Conservation (phyloP, 2,113 vertebrate species). For the Hucho hucho region DNA sequence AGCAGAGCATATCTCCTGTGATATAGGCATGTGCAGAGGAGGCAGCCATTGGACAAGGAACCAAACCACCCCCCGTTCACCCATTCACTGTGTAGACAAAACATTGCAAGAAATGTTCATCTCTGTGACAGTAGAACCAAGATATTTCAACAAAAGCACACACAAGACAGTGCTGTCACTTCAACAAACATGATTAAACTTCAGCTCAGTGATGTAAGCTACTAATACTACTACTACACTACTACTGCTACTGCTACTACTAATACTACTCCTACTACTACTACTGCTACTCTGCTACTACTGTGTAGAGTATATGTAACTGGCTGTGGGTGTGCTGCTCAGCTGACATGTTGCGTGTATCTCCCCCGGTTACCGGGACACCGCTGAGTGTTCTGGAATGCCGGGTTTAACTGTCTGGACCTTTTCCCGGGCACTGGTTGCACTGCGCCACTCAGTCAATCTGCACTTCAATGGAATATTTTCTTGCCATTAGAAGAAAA, state of each 20-base stretch:
- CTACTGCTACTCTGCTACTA: too few relatives aligned
- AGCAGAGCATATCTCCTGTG: conserved; percentile 46
- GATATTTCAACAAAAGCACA: too few relatives aligned
- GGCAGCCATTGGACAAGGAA: conserved; percentile 58
- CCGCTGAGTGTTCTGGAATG: conserved; percentile 36
- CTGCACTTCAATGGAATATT: conserved; percentile 73
- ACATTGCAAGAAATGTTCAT: too few relatives aligned
- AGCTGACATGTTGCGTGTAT: conserved; percentile 45
- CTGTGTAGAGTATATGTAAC: background rate
- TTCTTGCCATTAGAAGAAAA: conserved; percentile 71
- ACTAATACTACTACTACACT: too few relatives aligned
- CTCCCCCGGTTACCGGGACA: conserved; percentile 48
- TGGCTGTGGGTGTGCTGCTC: conserved; percentile 32
- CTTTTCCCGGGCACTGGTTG: conserved; percentile 54
- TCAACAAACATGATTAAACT: too few relatives aligned
- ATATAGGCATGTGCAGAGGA: conserved; percentile 42
- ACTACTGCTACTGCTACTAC: too few relatives aligned
- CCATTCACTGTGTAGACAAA: background rate
- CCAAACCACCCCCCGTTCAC: conserved; percentile 32
- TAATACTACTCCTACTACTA: too few relatives aligned
- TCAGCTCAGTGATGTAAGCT: too few relatives aligned
- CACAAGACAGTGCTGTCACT: too few relatives aligned
- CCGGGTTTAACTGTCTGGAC: conserved; percentile 30
- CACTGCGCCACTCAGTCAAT: conserved; percentile 60
- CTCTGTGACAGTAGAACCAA: too few relatives aligned